Percentiles rank a stretch among this genome's conserved stretches.
These are phyloP conservation scores for Amorpha juglandis DNA, from an alignment of 2,888 invertebrate species.

Conservation along the genomic window DNA sequence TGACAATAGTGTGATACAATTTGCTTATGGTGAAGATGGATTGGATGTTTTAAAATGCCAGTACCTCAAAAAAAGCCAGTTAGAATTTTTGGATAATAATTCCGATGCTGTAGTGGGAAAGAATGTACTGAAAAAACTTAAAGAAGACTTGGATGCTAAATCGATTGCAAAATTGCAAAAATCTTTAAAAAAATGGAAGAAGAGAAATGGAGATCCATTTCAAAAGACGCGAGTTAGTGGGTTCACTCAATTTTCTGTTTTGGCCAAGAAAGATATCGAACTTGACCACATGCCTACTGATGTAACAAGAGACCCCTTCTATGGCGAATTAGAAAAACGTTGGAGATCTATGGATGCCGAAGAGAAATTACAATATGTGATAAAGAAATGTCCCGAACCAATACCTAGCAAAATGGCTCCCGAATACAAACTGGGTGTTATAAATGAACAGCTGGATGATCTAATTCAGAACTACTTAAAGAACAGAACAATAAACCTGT, in stretches of 20 bases:
- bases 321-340: slow-evolving; percentile 85
- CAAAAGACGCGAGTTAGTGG: slow-evolving; percentile 78
- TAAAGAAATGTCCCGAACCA: slow-evolving; percentile 90
- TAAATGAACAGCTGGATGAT: slow-evolving; percentile 91
- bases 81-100: slow-evolving; percentile 94
- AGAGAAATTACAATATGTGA: slow-evolving; percentile 81
- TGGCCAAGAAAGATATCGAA: slow-evolving; percentile 75
- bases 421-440: slow-evolving; percentile 90
- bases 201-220: slow-evolving; percentile 76
- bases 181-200: slow-evolving; percentile 86
- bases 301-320: slow-evolving; percentile 84
- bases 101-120: slow-evolving; percentile 86
- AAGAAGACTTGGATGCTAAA: slow-evolving; percentile 80
- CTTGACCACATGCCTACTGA: slow-evolving; percentile 74
- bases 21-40: slow-evolving; percentile 97
- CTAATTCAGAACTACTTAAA: slow-evolving; percentile 86
- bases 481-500: slow-evolving; percentile 62
- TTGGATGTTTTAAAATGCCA: slow-evolving; percentile 94
- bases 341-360: slow-evolving; percentile 87
- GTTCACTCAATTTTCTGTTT: slow-evolving; percentile 85
- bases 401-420: slow-evolving; percentile 88
- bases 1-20: slow-evolving; percentile 96
- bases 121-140: slow-evolving; percentile 83
- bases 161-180: slow-evolving; percentile 83
- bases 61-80: slow-evolving; percentile 90